phyloP scores from a whole-genome alignment of 92 coral and sea anemone species.

The Porites rus region DNA sequence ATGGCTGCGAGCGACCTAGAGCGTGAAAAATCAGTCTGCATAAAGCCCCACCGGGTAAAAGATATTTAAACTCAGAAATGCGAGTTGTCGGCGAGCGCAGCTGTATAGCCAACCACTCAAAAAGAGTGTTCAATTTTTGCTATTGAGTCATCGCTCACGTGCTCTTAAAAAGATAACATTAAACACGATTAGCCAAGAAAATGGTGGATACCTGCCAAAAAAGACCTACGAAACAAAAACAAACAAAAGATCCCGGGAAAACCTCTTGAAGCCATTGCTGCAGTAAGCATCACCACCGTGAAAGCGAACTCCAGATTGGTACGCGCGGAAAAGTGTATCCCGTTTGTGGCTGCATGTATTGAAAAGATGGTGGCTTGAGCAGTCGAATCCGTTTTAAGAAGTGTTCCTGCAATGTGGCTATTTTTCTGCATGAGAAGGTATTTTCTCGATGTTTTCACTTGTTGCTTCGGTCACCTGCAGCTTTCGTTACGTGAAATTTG shows the following conservation, averaged over 20 bases:
- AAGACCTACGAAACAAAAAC: slow-evolving; percentile 22
- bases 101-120: not conserved
- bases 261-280: not conserved
- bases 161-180: not conserved
- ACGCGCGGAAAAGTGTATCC: not conserved
- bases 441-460: slow-evolving; percentile 30
- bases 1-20: too few species aligned
- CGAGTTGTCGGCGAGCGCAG: not conserved
- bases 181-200: slow-evolving; percentile 41
- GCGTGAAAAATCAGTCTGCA: too few species aligned
- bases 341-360: not conserved
- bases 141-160: slow-evolving; percentile 24
- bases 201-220: slow-evolving; percentile 43
- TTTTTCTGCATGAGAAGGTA: slow-evolving; percentile 57
- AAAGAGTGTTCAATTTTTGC: not conserved
- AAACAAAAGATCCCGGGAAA: slow-evolving; percentile 21
- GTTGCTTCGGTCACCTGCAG: slow-evolving; percentile 48
- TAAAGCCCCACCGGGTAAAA: too few species aligned
- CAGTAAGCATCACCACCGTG: not conserved
- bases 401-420: slow-evolving; percentile 29
- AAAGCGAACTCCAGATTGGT: not conserved
- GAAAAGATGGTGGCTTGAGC: not conserved
- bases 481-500: not conserved
- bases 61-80: not conserved
- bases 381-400: not conserved